phyloP scores from a whole-genome alignment of 2,113 vertebrate genomes.

The Baryphthengus martii region DNA sequence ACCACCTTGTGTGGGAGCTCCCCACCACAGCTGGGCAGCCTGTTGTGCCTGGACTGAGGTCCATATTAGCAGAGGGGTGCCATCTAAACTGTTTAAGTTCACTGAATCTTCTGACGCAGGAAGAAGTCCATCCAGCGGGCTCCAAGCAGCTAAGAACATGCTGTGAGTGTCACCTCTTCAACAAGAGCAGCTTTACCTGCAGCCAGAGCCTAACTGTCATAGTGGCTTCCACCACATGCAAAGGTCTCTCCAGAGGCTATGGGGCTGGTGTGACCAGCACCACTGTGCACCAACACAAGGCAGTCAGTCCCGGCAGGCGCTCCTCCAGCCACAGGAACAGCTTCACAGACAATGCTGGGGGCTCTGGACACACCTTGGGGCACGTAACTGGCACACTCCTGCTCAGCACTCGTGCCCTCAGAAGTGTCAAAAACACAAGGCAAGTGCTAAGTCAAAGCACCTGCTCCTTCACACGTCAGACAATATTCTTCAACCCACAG shows the following conservation, averaged over 20 bases:
- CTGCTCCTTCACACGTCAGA: neutral
- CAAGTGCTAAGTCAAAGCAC: neutral
- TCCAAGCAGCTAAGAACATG: neutral
- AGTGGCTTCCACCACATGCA: neutral
- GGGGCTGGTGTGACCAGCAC: rapidly evolving
- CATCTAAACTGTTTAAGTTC: neutral
- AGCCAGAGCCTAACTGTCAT: neutral
- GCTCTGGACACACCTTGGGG: neutral
- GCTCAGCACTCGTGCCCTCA: rapidly evolving
- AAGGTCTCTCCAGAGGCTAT: neutral
- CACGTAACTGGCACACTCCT: rapidly evolving
- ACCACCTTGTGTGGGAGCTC: neutral
- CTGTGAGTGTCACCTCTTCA: neutral
- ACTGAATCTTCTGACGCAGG: neutral
- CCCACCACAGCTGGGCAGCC: neutral
- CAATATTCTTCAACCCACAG: neutral
- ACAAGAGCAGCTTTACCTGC: neutral
- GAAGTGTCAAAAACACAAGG: neutral
- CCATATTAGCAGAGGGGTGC: neutral
- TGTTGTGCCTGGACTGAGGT: neutral
- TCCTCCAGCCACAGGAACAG: neutral
- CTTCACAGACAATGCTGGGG: rapidly evolving
- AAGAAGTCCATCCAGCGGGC: neutral
- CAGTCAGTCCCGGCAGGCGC: neutral
- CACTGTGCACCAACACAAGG: rapidly evolving